Percentiles rank a stretch among this genome's conserved stretches.
Conservation (phyloP, 1,140 invertebrate genomes). For the Phymorhynchus buccinoides region DNA sequence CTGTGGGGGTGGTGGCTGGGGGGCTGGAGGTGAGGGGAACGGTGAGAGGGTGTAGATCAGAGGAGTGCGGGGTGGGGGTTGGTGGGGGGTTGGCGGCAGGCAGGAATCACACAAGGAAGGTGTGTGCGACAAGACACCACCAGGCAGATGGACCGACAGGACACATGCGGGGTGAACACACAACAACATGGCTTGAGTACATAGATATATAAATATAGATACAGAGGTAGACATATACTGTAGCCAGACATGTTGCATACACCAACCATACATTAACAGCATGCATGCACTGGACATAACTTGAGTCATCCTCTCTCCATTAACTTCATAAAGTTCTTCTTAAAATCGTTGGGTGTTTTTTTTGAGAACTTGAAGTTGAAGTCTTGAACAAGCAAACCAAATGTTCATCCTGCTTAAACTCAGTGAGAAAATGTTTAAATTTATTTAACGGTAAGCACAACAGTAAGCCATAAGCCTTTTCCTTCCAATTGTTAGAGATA, state of each 20-base stretch:
- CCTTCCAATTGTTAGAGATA: too few relatives aligned
- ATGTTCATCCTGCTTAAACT: too few relatives aligned
- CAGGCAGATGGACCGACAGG: neutral
- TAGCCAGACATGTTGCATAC: neutral
- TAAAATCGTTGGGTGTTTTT: too few relatives aligned
- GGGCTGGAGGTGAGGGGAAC: slow-evolving; percentile 7
- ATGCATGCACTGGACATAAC: neutral
- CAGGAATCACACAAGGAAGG: neutral
- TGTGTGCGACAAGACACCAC: neutral
- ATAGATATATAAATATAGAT: too few relatives aligned
- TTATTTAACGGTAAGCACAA: too few relatives aligned
- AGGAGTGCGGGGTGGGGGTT: neutral
- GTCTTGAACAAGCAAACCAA: too few relatives aligned
- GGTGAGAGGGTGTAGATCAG: neutral
- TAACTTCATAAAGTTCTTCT: too few relatives aligned
- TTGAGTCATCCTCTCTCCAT: neutral
- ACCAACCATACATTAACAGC: neutral
- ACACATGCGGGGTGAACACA: slow-evolving; percentile 18
- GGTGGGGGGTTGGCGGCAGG: slow-evolving; percentile 22
- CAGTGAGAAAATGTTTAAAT: too few relatives aligned
- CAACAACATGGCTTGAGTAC: neutral
- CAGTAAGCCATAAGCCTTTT: too few relatives aligned
- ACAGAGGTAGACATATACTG: too few relatives aligned
- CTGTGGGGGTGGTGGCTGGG: slow-evolving; percentile 39
- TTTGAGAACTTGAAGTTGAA: too few relatives aligned